Evolutionary conservation across 1,140 invertebrate species (phyloP), one percentile per base, ranked within the genome.

Genomic region (Drosophila repletoides): DNA sequence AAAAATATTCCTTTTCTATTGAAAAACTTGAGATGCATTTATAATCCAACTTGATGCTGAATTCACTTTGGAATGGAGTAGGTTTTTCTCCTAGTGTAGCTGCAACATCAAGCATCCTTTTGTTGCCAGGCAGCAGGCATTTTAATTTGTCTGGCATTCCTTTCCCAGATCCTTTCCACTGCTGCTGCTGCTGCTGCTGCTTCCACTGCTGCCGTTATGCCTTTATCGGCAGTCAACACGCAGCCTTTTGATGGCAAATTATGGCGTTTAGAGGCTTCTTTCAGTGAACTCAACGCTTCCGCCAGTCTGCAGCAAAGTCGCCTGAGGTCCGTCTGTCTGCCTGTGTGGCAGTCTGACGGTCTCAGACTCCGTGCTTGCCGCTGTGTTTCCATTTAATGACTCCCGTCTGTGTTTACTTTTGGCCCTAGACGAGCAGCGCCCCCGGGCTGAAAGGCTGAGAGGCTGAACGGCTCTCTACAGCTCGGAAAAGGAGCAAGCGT

Each of bases 191-290:
- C 55, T 40, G 41, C 38, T 29, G 12, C 43, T 34, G 3, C 29
- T 49, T n/a, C 24, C 48, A 5, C 34, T 49, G 26, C 34, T 46
- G 24, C 67, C 52, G 22, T 70, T 83, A 63, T 53, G 68, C 65
- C 69, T 69, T 86, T 84, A 84, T 84, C 79, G 79, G 74, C 75
- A 86, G 79, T 80, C 80, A 86, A 86, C 80, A 84, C 79, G 79
- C 79, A 84, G 79, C 81, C 81, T 84, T 86, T 84, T 84, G 75
- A 84, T 86, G 76, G 80, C 80, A 84, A 84, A 84, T 84, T 84
- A 84, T 84, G 76, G 76, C 79, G 75, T 84, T 84, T 76, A 83
- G 77, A 71, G 49, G 52, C 60, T 58, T 56, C 33, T 41, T 36
- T 33, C 34, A n/a, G n/a, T 46, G 24, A 31, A 49, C 43, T 26